Percentiles rank a stretch among this genome's conserved stretches.
phyloP scores from a whole-genome alignment of 2,113 vertebrate genomes.

The Lipotes vexillifer region DNA sequence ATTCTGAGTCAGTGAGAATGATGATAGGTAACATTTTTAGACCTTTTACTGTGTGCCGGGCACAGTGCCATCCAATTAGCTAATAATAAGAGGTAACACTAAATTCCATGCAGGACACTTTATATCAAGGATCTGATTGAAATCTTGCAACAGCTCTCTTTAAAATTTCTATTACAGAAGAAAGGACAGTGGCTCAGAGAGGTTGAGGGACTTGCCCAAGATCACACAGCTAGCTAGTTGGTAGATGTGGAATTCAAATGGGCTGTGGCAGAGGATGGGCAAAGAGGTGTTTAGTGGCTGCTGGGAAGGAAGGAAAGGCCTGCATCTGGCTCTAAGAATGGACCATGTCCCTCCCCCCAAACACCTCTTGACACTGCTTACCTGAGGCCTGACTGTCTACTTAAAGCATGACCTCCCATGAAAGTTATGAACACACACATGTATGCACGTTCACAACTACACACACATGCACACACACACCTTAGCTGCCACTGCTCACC shows the following conservation, averaged over 20 bases:
- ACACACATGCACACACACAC: not conserved
- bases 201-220: conserved; percentile 26
- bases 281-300: not conserved
- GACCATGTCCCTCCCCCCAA: not conserved
- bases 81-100: conserved; percentile 1
- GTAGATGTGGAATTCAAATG: not conserved
- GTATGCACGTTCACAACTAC: fast-evolving
- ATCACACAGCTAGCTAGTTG: conserved; percentile 26
- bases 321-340: not conserved
- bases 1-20: not conserved
- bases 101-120: not conserved
- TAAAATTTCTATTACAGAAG: not conserved
- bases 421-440: not conserved
- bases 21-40: not conserved
- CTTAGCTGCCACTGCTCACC: not conserved
- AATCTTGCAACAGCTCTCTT: not conserved
- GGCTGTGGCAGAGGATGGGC: not conserved
- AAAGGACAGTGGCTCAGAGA: not conserved
- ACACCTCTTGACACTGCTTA: fast-evolving
- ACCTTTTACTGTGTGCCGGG: conserved; percentile 43
- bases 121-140: not conserved
- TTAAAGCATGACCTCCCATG: not conserved
- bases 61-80: conserved; percentile 32
- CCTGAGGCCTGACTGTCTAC: too few species aligned
- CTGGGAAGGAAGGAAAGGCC: not conserved